Conservation (phyloP, 1,140 invertebrate species). For the Saccostrea cuccullata region DNA sequence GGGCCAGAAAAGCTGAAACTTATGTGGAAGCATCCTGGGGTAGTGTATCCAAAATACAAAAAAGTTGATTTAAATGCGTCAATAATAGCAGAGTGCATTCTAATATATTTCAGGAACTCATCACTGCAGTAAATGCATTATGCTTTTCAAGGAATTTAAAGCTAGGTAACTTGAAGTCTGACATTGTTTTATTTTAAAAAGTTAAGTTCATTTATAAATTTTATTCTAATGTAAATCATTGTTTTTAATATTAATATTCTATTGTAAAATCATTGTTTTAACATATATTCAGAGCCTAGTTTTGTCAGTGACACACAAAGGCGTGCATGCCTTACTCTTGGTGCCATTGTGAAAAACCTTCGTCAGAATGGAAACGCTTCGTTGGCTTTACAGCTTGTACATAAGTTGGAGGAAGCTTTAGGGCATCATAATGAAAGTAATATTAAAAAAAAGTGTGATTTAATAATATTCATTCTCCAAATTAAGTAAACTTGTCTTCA, state of each 20-base stretch:
- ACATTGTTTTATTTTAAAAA: neutral
- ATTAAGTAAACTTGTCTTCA: neutral
- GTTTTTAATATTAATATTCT: too few species aligned
- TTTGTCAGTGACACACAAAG: constrained; percentile 49
- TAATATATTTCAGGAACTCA: neutral
- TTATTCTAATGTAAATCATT: neutral
- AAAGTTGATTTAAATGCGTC: too few species aligned
- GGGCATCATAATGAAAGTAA: constrained; percentile 52
- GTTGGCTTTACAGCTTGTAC: constrained; percentile 39
- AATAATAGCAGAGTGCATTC: too few species aligned
- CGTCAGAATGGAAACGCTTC: constrained; percentile 13
- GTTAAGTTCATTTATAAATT: neutral
- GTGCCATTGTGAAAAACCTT: constrained; percentile 51
- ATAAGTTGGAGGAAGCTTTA: constrained; percentile 49
- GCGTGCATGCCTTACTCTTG: constrained; percentile 55
- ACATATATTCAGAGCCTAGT: neutral
- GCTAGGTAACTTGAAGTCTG: neutral
- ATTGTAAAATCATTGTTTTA: neutral
- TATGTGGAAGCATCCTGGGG: too few species aligned
- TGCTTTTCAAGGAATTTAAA: constrained; percentile 1
- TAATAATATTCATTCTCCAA: neutral
- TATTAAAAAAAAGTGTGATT: neutral
- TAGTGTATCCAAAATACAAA: too few species aligned
- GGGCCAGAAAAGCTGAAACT: too few species aligned
- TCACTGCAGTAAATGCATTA: neutral